These are phyloP conservation scores for Nymphicus hollandicus DNA, from an alignment of 2,113 vertebrate species.

Conservation along the genomic window DNA sequence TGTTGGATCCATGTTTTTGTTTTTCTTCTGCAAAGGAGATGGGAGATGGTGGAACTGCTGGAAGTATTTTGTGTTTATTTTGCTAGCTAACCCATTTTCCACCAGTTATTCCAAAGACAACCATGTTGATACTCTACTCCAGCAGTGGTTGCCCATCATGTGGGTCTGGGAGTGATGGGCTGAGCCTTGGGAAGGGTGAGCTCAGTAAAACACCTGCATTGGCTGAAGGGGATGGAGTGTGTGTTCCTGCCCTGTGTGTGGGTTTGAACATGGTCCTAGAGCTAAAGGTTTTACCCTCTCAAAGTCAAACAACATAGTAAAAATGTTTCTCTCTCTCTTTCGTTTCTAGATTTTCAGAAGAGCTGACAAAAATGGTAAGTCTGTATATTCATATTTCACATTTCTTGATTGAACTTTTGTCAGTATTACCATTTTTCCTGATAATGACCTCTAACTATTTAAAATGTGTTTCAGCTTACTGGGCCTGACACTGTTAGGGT, in stretches of 20 bases:
- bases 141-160: rapidly evolving
- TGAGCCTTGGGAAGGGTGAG: background rate
- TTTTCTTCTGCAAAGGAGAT: background rate
- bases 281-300: background rate
- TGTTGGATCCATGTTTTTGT: background rate
- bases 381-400: background rate
- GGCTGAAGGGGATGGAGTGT: background rate
- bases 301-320: background rate
- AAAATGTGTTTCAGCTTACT: background rate
- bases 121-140: rapidly evolving
- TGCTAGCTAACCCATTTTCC: background rate
- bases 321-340: constrained; percentile 44
- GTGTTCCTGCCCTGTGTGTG: background rate
- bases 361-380: constrained; percentile 83
- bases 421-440: background rate
- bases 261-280: rapidly evolving
- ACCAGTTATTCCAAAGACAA: background rate
- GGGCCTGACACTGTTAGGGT: rapidly evolving
- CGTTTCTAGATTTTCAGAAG: constrained; percentile 78
- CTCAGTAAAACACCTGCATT: background rate
- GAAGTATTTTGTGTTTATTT: background rate
- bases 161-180: background rate
- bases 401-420: background rate
- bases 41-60: background rate
- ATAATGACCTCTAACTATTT: background rate